Evolutionary conservation across 2,797 vertebrate species (phyloP), one percentile per base, ranked within the genome.

Genomic region (Cryptoblepharus egeriae): DNA sequence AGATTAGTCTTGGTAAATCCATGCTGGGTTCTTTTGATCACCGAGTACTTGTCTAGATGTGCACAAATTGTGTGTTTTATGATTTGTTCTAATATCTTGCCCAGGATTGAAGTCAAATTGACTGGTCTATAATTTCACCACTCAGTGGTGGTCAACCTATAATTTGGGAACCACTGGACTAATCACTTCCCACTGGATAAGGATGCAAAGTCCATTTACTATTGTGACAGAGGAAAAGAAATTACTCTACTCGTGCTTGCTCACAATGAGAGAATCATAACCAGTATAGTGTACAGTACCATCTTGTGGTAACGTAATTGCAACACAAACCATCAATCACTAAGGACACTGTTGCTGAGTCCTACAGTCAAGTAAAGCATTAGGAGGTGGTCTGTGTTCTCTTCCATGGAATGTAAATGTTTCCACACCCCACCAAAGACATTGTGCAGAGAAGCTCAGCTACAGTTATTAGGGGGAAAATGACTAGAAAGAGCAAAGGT

Each of bases 251-350:
- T 24, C 16, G 52, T 76, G 30, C 45, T 63, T 82, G 52, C 6
- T 52, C 49, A 65, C 42, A 20, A 52, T 57, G 49, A 58, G 81
- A 60, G 39, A 90, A 2, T 22, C 77, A 24, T 26, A 77, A 30
- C 6, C 58, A 86, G 82, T 79, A 84, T 37, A 9, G 52, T 16
- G 77, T 70, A 85, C 83, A 52, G 12, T 88, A 7, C 12, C 58
- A 37, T 82, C 58, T 78, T 89, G 72, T 77, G 67, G 61, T 87
- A 45, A 78, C 42, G 42, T 64, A 64, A 75, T 79, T 88, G 88
- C 86, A 80, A n/a, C 35, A 49, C 49, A 70, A 49, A 55, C 52
- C 69, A 79, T 26, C 42, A 37, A 42, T 1, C 4, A 2, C 61
- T 3, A 70, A 4, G 70, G 6, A 82, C 70, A 24, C 65, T 87